These are phyloP conservation scores for Eilema caniola DNA, from an alignment of 2,888 invertebrate genomes.

Conservation along the genomic window DNA sequence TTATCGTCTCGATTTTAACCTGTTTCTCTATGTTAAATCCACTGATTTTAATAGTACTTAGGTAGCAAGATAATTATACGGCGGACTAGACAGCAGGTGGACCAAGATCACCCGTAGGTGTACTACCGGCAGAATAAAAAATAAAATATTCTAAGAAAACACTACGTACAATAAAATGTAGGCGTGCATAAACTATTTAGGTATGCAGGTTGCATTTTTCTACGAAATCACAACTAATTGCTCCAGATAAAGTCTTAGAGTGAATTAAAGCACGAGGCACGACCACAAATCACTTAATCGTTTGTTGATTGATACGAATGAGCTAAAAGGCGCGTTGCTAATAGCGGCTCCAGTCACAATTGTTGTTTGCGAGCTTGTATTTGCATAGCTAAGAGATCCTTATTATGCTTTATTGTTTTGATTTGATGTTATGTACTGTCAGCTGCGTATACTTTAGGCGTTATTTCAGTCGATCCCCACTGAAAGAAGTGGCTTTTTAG, in stretches of 20 bases:
- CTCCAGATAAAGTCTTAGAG: not conserved
- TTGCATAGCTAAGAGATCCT: constrained; percentile 58
- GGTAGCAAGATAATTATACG: not conserved
- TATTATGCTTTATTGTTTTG: constrained; percentile 47
- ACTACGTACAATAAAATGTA: not conserved
- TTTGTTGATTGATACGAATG: constrained; percentile 48
- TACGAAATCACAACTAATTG: constrained; percentile 14
- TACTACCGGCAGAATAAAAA: too few species aligned
- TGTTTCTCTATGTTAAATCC: too few species aligned
- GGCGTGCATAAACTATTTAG: too few species aligned
- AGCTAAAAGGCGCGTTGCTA: constrained; percentile 29
- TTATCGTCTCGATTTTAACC: too few species aligned
- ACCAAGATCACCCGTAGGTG: too few species aligned
- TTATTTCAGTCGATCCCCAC: too few species aligned
- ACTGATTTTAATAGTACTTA: not conserved
- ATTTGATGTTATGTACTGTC: constrained; percentile 52
- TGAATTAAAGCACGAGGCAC: constrained; percentile 27
- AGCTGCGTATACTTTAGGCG: not conserved
- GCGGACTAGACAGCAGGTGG: not conserved
- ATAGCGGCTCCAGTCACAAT: constrained; percentile 50
- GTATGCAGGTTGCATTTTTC: constrained; percentile 9
- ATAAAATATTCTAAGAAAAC: too few species aligned
- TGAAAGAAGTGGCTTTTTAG: too few species aligned
- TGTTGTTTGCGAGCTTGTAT: constrained; percentile 48
- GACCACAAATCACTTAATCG: constrained; percentile 51